A percentile compares a stretch with the other conserved stretches of the same genome.
These are phyloP conservation scores for Cerastis leucographa DNA, from an alignment of 2,888 invertebrate genomes.

Conservation along the genomic window DNA sequence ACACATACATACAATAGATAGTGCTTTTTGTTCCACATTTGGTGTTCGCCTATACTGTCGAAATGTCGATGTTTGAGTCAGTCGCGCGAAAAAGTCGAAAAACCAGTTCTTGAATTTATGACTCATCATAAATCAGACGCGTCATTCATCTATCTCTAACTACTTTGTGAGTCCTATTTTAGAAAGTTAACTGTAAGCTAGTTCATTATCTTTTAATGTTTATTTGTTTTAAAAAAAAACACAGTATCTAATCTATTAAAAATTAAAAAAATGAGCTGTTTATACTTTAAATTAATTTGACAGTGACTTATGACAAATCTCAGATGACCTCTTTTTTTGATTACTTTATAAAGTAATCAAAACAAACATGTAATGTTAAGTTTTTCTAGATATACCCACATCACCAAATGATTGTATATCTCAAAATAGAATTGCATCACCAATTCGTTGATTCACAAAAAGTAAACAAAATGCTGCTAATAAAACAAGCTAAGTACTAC, in stretches of 20 bases:
- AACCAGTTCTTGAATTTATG: conserved; percentile 82
- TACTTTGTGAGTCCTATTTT: conserved; percentile 52
- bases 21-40: conserved; percentile 76
- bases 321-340: background rate
- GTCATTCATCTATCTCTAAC: conserved; percentile 66
- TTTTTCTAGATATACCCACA: conserved; percentile 8
- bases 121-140: conserved; percentile 79
- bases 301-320: background rate
- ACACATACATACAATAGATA: conserved; percentile 36
- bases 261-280: background rate
- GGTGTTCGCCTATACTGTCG: conserved; percentile 68
- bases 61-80: conserved; percentile 73
- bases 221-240: background rate
- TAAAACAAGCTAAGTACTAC: conserved; percentile 1
- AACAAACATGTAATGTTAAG: background rate
- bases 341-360: conserved; percentile 11
- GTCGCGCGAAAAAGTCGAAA: conserved; percentile 78
- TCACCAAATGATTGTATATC: background rate
- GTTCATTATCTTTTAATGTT: conserved; percentile 7
- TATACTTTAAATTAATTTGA: conserved; percentile 1
- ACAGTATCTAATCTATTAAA: background rate
- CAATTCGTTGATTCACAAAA: conserved; percentile 23
- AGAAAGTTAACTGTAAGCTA: conserved; percentile 39
- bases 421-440: conserved; percentile 50
- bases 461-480: background rate